Evolutionary conservation across 2,113 vertebrate genomes (phyloP).

Genomic region (Orthonyx spaldingii): DNA sequence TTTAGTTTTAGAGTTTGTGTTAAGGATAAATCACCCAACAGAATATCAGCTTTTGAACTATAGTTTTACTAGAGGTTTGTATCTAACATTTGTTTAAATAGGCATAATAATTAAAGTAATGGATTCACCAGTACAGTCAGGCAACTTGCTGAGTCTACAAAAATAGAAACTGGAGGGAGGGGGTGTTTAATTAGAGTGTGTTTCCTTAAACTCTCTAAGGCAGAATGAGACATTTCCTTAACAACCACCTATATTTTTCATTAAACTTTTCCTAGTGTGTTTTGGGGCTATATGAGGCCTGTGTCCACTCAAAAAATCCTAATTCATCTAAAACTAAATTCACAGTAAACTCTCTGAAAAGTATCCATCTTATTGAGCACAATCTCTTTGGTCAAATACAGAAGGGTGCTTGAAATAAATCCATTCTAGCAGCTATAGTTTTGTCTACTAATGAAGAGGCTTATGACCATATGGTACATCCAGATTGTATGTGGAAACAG

Average conservation of each 20-base stretch:
- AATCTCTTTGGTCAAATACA: background rate
- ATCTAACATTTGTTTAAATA: background rate
- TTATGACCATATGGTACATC: background rate
- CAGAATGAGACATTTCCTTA: background rate
- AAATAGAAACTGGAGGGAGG: background rate
- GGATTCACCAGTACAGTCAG: background rate
- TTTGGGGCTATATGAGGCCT: background rate
- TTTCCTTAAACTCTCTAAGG: background rate
- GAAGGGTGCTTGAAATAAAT: background rate
- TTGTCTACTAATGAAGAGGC: background rate
- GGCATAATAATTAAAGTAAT: background rate
- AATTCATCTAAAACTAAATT: background rate
- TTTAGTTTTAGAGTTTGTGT: background rate
- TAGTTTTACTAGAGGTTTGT: background rate
- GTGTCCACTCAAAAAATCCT: background rate
- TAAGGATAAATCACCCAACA: background rate
- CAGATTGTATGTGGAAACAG: background rate
- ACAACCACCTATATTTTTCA: background rate
- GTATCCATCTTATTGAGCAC: background rate
- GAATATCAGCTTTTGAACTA: background rate
- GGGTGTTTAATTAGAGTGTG: background rate
- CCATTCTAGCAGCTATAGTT: background rate
- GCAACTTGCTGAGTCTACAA: background rate
- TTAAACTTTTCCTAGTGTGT: background rate
- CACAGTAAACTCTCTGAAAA: background rate